Evolutionary conservation across 2,888 invertebrate species (phyloP).

Genomic region (Cartodere bifasciata): DNA sequence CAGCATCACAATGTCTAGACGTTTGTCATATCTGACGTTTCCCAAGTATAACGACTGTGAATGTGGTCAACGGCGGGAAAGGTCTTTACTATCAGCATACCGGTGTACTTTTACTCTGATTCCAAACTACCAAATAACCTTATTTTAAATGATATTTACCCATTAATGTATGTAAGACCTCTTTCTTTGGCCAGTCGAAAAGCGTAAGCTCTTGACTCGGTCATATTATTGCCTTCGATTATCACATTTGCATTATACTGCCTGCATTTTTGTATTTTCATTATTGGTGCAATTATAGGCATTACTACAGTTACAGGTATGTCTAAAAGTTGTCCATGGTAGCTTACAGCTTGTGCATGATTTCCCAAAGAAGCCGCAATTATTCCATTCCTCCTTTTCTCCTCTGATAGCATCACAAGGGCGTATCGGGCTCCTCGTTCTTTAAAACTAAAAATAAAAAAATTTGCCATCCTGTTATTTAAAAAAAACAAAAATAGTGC

Average conservation of each 20-base stretch:
- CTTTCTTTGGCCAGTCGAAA: slow-evolving; percentile 59
- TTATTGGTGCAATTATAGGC: slow-evolving; percentile 88
- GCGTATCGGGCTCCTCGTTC: slow-evolving; percentile 88
- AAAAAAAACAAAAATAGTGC: no score
- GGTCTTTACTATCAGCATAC: no score
- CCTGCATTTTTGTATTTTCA: slow-evolving; percentile 85
- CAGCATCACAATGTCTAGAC: no score
- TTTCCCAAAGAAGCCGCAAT: slow-evolving; percentile 91
- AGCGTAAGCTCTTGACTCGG: slow-evolving; percentile 70
- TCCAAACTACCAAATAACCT: no score
- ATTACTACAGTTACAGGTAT: slow-evolving; percentile 74
- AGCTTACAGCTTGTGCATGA: slow-evolving; percentile 73
- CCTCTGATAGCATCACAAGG: slow-evolving; percentile 57
- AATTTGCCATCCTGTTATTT: background rate
- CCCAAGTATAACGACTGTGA: no score
- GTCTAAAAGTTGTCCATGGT: slow-evolving; percentile 50
- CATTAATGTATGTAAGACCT: slow-evolving; percentile 74
- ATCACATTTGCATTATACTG: slow-evolving; percentile 77
- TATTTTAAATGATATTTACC: no score
- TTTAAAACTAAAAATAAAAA: slow-evolving; percentile 58
- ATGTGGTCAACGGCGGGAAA: no score
- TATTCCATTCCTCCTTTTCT: slow-evolving; percentile 64
- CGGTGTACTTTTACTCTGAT: no score
- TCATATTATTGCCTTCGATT: slow-evolving; percentile 70
- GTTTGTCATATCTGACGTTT: no score